Base-by-base conservation (phyloP, 2,888 invertebrate genomes). In the Drosophila fulvimacula region DNA sequence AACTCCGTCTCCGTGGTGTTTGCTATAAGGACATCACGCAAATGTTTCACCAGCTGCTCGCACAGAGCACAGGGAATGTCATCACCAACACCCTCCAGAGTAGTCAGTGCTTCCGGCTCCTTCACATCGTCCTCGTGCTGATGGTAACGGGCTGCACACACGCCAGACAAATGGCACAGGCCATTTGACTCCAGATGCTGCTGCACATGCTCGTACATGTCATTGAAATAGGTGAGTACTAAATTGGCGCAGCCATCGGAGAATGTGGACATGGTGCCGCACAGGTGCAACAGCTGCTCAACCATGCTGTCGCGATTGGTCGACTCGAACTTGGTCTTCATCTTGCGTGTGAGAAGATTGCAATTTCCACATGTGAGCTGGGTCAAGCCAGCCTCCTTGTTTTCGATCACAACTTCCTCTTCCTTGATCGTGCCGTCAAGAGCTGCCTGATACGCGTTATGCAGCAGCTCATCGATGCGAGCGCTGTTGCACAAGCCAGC, bases 1-100 rank as follows among this genome's bases (percentile, higher is more conserved):
- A 98, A 98, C 93, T 98, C 97, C 0, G 93, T 83, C 91, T 96
- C 96, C 0, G 98, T 97, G 0, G 97, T 97, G 91, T 98, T 97
- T 19, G 97, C 95, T 32, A 96, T 94, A 27, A 98, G 92, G 7
- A 97, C 93, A 90, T 97, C 96, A 70, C 95, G 95, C 77, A 97
- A 93, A 92, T 98, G 97, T 24, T 93, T 93, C 0, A 97, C 95
- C 55, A 98, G 92, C 91, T 97, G 96, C 84, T 96, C 95, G 92
- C 98, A 98, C 62, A 98, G 94, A 84, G 97, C 96, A 91, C 98
- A 98, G 0, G 97, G 95, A 57, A 96, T 93, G 88, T 95, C 95
- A 80, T 95, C 95, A 44, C 84, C 65, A 3, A 76, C 58, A 44
- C 74, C 72, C 81, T 90, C 92, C n/a, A 94, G 89, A 46, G 93